phyloP scores from a whole-genome alignment of 2,888 invertebrate species.

The Tupiocoris notatus region DNA sequence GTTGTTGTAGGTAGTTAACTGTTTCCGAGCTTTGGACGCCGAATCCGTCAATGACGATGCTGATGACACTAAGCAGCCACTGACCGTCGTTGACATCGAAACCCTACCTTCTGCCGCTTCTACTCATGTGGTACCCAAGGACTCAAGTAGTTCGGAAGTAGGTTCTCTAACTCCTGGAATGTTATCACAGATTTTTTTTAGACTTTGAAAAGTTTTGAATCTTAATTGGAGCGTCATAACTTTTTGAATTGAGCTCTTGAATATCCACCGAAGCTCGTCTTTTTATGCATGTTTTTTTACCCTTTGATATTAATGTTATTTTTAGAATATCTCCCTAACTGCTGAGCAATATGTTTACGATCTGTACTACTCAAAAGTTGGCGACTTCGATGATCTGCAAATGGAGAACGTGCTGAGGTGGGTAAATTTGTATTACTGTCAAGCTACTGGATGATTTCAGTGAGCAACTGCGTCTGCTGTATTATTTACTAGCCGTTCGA shows the following conservation, averaged over 20 bases:
- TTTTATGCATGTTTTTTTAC: no score
- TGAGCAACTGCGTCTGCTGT: neutral
- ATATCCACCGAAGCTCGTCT: no score
- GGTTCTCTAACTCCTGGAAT: slow-evolving; percentile 44
- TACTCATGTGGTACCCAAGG: slow-evolving; percentile 46
- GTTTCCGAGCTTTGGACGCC: slow-evolving; percentile 56
- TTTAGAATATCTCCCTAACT: slow-evolving; percentile 48
- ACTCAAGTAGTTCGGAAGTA: slow-evolving; percentile 46
- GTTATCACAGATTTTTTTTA: no score
- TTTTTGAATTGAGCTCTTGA: no score
- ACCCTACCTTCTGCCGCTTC: slow-evolving; percentile 35
- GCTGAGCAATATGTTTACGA: slow-evolving; percentile 62
- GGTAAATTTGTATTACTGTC: neutral
- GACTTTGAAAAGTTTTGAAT: no score
- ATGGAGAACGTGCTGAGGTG: slow-evolving; percentile 55
- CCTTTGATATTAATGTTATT: no score
- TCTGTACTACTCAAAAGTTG: slow-evolving; percentile 60
- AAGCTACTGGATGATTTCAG: neutral
- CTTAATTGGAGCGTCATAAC: no score
- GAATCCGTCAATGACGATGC: slow-evolving; percentile 48
- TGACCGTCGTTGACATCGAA: slow-evolving; percentile 64
- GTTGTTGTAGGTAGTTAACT: slow-evolving; percentile 59
- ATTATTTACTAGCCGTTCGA: neutral
- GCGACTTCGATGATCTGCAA: slow-evolving; percentile 55
- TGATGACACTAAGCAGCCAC: slow-evolving; percentile 49